These are phyloP conservation scores for Rhyzopertha dominica DNA, from an alignment of 1,140 invertebrate species.

Conservation along the genomic window DNA sequence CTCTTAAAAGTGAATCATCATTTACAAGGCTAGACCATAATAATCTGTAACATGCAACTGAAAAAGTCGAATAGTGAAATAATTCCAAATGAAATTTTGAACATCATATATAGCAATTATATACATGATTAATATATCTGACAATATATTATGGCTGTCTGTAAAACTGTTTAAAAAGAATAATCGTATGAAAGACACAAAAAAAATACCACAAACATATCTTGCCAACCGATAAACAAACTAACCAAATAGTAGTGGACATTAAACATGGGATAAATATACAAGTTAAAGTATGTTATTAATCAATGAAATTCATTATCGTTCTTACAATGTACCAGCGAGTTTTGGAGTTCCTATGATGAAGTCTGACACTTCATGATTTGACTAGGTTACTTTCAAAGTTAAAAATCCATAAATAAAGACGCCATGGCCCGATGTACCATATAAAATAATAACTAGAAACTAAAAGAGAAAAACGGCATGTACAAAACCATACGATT, in stretches of 20 bases:
- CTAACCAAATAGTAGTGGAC: constrained; percentile 21
- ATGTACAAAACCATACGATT: constrained; percentile 26
- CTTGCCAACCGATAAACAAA: constrained; percentile 16
- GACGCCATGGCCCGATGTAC: constrained; percentile 30
- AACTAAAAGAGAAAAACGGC: constrained; percentile 23
- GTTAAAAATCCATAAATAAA: constrained; percentile 35
- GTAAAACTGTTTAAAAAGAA: constrained; percentile 22
- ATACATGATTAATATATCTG: constrained; percentile 23
- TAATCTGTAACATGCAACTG: too few species aligned
- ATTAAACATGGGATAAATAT: constrained; percentile 23
- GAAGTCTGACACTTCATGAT: constrained; percentile 31
- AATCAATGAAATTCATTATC: constrained; percentile 29
- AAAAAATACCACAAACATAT: not conserved
- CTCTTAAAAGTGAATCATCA: too few species aligned
- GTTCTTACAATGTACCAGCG: constrained; percentile 47
- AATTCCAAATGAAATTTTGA: too few species aligned
- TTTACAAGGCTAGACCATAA: too few species aligned
- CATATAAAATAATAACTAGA: constrained; percentile 24
- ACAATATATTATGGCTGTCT: constrained; percentile 17
- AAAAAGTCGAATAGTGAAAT: too few species aligned
- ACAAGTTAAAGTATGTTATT: constrained; percentile 22
- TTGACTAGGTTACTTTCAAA: constrained; percentile 45
- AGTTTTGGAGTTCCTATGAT: constrained; percentile 48
- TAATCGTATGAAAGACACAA: constrained; percentile 9
- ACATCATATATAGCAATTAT: too few species aligned